Percentiles rank a stretch among this genome's conserved stretches.
These are phyloP conservation scores for Sphaerophoria rueppellii DNA, from an alignment of 2,888 invertebrate genomes.

Conservation along the genomic window DNA sequence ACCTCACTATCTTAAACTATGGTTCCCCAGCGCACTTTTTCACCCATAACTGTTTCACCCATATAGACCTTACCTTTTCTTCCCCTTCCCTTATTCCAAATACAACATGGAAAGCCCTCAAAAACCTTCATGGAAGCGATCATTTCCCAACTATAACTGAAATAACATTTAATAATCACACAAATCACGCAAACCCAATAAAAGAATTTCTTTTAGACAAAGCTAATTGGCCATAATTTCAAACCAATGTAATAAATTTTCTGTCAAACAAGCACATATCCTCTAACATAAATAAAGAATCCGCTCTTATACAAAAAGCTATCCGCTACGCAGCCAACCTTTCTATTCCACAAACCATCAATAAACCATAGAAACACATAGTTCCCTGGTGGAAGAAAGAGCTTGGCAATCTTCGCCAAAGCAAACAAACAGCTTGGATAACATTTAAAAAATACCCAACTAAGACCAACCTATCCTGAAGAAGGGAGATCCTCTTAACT, in stretches of 20 bases:
- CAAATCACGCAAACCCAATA: not conserved
- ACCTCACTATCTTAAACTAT: slow-evolving; percentile 44
- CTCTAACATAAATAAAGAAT: slow-evolving; percentile 2
- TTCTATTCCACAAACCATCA: slow-evolving; percentile 19
- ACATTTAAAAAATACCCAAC: slow-evolving; percentile 7
- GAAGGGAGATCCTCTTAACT: too few relatives aligned
- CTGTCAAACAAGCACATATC: slow-evolving; percentile 19
- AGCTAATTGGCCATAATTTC: slow-evolving; percentile 10
- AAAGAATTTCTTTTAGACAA: slow-evolving; percentile 17
- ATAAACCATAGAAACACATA: slow-evolving; percentile 4
- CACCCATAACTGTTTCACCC: slow-evolving; percentile 47
- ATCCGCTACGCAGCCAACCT: slow-evolving; percentile 22
- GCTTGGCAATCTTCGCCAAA: slow-evolving; percentile 22
- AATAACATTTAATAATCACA: not conserved
- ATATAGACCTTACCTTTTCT: slow-evolving; percentile 55
- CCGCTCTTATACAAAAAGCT: slow-evolving; percentile 16
- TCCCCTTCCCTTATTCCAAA: slow-evolving; percentile 34
- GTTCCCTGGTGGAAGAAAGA: slow-evolving; percentile 24
- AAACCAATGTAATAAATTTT: slow-evolving; percentile 13
- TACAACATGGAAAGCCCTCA: slow-evolving; percentile 30
- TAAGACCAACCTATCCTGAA: slow-evolving; percentile 3
- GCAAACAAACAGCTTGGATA: slow-evolving; percentile 16
- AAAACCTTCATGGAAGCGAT: slow-evolving; percentile 47
- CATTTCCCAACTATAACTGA: slow-evolving; percentile 20
- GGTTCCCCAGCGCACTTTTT: slow-evolving; percentile 1